Conservation (phyloP, 2,888 invertebrate species). For the Eudemis profundana region DNA sequence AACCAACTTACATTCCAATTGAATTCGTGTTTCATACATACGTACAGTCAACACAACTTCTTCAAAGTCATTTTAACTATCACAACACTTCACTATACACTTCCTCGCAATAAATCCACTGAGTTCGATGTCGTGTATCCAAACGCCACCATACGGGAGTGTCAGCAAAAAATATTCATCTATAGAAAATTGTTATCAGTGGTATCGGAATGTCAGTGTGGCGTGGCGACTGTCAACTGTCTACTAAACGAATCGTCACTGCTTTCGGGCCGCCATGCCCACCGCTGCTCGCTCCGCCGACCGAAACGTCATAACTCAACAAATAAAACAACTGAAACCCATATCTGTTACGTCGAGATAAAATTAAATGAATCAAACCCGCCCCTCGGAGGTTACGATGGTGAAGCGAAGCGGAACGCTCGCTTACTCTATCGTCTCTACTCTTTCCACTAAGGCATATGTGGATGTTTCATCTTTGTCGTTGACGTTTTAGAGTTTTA, state of each 20-base stretch:
- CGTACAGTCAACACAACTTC: conserved; percentile 54
- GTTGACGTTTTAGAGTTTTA: conserved; percentile 56
- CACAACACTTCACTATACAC: conserved; percentile 70
- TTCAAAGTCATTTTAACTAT: conserved; percentile 62
- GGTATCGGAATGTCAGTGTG: conserved; percentile 84
- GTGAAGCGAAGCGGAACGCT: conserved; percentile 44
- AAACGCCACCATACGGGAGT: conserved; percentile 63
- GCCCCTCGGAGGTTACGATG: conserved; percentile 51
- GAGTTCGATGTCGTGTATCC: conserved; percentile 50
- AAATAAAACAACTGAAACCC: conserved; percentile 47
- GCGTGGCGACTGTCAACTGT: conserved; percentile 85
- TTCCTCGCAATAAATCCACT: conserved; percentile 48
- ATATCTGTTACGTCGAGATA: conserved; percentile 44
- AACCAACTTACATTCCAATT: conserved; percentile 38
- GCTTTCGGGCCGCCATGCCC: conserved; percentile 82
- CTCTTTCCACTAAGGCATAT: conserved; percentile 58
- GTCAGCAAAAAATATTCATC: conserved; percentile 76
- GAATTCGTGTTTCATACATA: conserved; percentile 27
- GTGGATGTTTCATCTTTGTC: conserved; percentile 63
- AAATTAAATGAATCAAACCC: conserved; percentile 47
- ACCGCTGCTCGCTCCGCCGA: conserved; percentile 63
- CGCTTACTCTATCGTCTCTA: conserved; percentile 68
- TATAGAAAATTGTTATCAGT: conserved; percentile 81
- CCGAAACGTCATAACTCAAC: conserved; percentile 53
- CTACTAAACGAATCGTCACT: conserved; percentile 85